phyloP scores from a whole-genome alignment of 1,140 invertebrate species.

The Chironomus striatipennis region DNA sequence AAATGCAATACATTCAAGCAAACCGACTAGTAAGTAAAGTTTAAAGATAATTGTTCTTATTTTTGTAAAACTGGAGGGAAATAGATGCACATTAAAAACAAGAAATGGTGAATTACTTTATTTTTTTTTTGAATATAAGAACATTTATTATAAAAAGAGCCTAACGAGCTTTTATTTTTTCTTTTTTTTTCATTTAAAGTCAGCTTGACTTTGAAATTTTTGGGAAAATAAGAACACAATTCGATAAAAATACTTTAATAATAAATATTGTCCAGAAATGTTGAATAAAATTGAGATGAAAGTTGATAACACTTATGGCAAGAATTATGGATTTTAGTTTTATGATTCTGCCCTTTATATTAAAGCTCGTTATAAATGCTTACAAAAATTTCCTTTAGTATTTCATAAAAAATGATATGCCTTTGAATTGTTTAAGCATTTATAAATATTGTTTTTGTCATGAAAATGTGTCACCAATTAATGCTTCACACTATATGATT shows the following conservation, averaged over 20 bases:
- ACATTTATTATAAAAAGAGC: not conserved
- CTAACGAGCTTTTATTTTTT: not conserved
- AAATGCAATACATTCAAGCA: not conserved
- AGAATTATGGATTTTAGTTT: too few species aligned
- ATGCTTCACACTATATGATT: too few species aligned
- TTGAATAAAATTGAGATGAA: too few species aligned
- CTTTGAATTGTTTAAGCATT: not conserved
- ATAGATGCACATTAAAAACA: not conserved
- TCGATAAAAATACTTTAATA: not conserved
- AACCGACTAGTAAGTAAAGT: not conserved
- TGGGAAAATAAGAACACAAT: not conserved
- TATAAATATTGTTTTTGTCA: too few species aligned
- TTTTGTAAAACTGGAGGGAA: too few species aligned
- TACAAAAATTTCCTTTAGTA: not conserved
- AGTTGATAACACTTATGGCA: too few species aligned
- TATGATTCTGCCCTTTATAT: too few species aligned
- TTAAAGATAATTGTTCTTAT: too few species aligned
- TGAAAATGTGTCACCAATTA: too few species aligned
- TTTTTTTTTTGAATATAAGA: not conserved
- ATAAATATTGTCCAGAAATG: not conserved
- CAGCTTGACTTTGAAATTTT: not conserved
- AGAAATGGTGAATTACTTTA: not conserved
- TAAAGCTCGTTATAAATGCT: too few species aligned
- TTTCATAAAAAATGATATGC: conserved; percentile 23
- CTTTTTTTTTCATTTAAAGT: not conserved